phyloP scores from a whole-genome alignment of 1,140 invertebrate species.

The Drosophila truncata region DNA sequence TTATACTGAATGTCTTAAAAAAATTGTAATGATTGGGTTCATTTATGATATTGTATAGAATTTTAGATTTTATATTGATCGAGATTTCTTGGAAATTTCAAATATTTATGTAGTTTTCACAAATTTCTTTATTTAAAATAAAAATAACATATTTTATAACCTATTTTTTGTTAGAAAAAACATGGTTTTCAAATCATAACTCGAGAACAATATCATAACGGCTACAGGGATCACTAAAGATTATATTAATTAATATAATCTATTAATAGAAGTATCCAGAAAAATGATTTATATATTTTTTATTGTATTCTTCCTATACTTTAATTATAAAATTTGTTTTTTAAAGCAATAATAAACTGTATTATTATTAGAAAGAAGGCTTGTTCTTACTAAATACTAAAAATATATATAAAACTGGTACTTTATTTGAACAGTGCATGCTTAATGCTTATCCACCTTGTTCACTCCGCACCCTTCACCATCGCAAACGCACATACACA shows the following conservation, averaged over 20 bases:
- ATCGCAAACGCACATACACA: not conserved
- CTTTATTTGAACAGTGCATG: slow-evolving; percentile 6
- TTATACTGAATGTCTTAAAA: not conserved
- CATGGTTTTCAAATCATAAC: not conserved
- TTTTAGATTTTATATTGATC: not conserved
- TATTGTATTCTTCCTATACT: no score
- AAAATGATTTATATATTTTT: no score
- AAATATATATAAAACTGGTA: no score
- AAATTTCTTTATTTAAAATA: not conserved
- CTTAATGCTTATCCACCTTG: slow-evolving; percentile 12
- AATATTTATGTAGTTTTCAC: not conserved
- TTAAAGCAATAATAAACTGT: no score
- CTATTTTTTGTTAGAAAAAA: not conserved
- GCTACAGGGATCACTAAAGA: not conserved
- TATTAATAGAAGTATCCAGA: no score
- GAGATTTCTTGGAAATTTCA: not conserved
- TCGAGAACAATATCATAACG: not conserved
- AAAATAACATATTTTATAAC: not conserved
- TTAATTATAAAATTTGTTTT: no score
- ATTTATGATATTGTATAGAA: not conserved
- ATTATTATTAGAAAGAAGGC: no score
- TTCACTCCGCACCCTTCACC: slow-evolving; percentile 1
- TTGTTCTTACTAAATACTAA: no score
- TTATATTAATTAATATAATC: no score
- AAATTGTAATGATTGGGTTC: not conserved